Conservation (phyloP, 1,140 invertebrate species). For the Helicoverpa armigera region DNA sequence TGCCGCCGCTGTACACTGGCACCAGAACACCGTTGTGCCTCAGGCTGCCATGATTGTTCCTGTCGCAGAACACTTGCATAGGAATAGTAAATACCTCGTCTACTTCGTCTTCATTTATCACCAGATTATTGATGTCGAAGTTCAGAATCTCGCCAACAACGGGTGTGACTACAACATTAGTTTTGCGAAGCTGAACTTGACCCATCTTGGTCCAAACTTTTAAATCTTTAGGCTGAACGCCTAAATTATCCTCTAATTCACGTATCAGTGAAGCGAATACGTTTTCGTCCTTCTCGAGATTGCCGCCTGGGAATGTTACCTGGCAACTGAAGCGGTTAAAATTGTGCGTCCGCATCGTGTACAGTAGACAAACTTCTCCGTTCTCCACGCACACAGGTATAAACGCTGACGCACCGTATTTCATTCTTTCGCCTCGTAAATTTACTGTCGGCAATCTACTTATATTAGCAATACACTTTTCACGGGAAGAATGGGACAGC, state of each 20-base stretch:
- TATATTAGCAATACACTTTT: conserved; percentile 68
- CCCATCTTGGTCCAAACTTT: conserved; percentile 91
- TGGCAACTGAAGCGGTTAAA: conserved; percentile 92
- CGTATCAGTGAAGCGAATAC: conserved; percentile 92
- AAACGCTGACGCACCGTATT: conserved; percentile 86
- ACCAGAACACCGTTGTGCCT: conserved; percentile 59
- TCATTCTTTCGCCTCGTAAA: conserved; percentile 47
- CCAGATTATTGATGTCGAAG: conserved; percentile 84
- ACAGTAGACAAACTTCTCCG: conserved; percentile 92
- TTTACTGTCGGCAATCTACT: conserved; percentile 67
- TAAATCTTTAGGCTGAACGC: conserved; percentile 87
- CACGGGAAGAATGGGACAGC: conserved; percentile 62
- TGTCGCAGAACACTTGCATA: conserved; percentile 90
- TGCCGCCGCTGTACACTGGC: conserved; percentile 72
- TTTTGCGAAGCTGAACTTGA: conserved; percentile 82
- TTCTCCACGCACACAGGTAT: conserved; percentile 92
- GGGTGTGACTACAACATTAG: conserved; percentile 89
- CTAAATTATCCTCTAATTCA: conserved; percentile 96
- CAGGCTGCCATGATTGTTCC: conserved; percentile 81
- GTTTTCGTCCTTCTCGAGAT: conserved; percentile 90
- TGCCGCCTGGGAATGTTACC: conserved; percentile 97
- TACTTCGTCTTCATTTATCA: conserved; percentile 91
- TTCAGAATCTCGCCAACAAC: conserved; percentile 91
- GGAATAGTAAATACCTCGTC: conserved; percentile 90
- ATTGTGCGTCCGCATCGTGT: conserved; percentile 92